phyloP scores from a whole-genome alignment of 1,140 invertebrate genomes.

The Himalopsyche phryganea region DNA sequence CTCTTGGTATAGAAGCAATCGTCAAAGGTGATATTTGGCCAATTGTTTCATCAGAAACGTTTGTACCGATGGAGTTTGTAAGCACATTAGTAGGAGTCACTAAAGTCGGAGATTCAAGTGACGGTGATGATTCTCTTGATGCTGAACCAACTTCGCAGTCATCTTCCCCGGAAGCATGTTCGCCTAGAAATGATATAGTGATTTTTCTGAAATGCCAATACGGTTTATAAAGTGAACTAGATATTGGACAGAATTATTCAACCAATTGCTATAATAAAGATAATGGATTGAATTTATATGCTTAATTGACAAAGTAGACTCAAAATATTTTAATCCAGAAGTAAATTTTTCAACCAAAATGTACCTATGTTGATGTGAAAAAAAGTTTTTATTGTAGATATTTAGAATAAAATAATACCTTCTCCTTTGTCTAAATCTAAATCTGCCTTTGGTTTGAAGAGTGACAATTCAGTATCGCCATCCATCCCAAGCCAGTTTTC shows the following conservation, averaged over 20 bases:
- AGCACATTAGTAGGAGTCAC: neutral
- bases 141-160: slow-evolving; percentile 58
- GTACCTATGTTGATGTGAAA: too few relatives aligned
- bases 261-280: too few relatives aligned
- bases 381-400: too few relatives aligned
- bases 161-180: slow-evolving; percentile 43
- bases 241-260: too few relatives aligned
- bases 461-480: slow-evolving; percentile 75
- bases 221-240: too few relatives aligned
- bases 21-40: neutral
- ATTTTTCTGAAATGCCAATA: too few relatives aligned
- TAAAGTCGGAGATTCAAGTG: slow-evolving; percentile 53
- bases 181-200: slow-evolving; percentile 16
- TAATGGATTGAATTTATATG: neutral
- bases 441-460: slow-evolving; percentile 70
- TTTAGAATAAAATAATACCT: too few relatives aligned
- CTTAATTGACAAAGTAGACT: neutral
- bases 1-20: neutral
- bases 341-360: neutral
- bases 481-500: slow-evolving; percentile 92
- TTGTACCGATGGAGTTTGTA: slow-evolving; percentile 2
- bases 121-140: slow-evolving; percentile 63
- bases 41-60: neutral
- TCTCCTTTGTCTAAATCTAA: slow-evolving; percentile 54
- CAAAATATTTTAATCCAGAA: neutral